Evolutionary conservation across 2,113 vertebrate genomes (phyloP).

Genomic region (Empidonax traillii): DNA sequence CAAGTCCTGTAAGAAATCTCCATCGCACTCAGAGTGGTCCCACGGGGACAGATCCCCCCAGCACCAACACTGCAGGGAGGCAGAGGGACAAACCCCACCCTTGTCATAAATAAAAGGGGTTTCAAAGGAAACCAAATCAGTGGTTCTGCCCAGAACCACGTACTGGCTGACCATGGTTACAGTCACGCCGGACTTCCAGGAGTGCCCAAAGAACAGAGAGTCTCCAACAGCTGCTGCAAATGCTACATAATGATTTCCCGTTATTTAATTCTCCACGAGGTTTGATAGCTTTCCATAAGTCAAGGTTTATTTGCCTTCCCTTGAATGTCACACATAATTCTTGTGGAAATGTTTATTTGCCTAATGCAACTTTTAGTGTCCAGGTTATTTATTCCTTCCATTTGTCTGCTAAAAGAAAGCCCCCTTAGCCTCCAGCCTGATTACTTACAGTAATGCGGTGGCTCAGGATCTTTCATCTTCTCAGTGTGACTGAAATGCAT

Average conservation of each 20-base stretch:
- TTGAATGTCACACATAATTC: slow-evolving; percentile 77
- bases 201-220: neutral
- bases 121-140: neutral
- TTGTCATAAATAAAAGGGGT: neutral
- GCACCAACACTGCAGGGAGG: neutral
- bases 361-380: slow-evolving; percentile 81
- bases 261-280: slow-evolving; percentile 74
- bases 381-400: slow-evolving; percentile 76
- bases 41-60: neutral
- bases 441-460: slow-evolving; percentile 59
- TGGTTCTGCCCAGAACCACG: neutral
- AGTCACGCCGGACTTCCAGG: neutral
- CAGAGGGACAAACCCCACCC: rapidly evolving
- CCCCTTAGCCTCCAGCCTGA: slow-evolving; percentile 66
- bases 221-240: slow-evolving; percentile 46
- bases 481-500: slow-evolving; percentile 2
- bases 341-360: slow-evolving; percentile 82
- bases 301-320: slow-evolving; percentile 78
- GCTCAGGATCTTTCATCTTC: slow-evolving; percentile 53
- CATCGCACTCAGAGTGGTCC: neutral
- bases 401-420: slow-evolving; percentile 73
- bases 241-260: slow-evolving; percentile 60
- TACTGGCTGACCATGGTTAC: rapidly evolving
- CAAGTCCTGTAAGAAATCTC: neutral
- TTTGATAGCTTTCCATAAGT: slow-evolving; percentile 73